Base-by-base conservation (phyloP, 2,888 invertebrate genomes). In the Venusia cambrica region DNA sequence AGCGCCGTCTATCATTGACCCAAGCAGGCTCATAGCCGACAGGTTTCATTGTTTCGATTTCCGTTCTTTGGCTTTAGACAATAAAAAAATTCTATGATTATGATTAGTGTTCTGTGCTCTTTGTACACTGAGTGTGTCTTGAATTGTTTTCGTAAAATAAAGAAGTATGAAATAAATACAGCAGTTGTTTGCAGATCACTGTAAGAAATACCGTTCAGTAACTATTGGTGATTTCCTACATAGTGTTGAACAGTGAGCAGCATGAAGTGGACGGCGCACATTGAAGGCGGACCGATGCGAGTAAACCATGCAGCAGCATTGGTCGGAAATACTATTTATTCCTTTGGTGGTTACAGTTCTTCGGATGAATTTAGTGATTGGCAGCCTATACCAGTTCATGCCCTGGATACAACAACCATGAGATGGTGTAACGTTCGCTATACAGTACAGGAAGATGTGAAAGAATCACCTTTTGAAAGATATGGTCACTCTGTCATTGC, bases 401-500 rank as follows among this genome's bases (percentile, higher is more conserved):
- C 95, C 5, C 81, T 97, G 9, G 92, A 97, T 63, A 94, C 94
- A 31, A 85, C 92, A 72, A 90, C 90, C 11, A 79, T 89, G 55
- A 83, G 88, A 55, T 91, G 93, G 93, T 74, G 87, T 0, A 52
- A 77, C 6, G 74, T 90, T n/a, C 77, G 55, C 59, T 88, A 64
- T 80, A 88, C n/a, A n/a, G n/a, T n/a, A n/a, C n/a, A 61, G 73
- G 89, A 65, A 76, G 85, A 50, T 50, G 71, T 56, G 79, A 78
- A 88, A 22, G 88, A 32, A 8, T 30, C 91, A 22, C 96, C 95
- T 0, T 95, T 93, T 66, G 95, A 95, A 75, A 89, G 95, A 51
- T 98, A 97, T 78, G 97, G 97, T 0, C 97, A 98, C 69, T 94
- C 97, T n/a, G 94, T 94, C 24, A 94, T 96, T 1, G 91, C 92